Conservation (phyloP, 2,888 invertebrate genomes). For the Drosophila koepferae region DNA sequence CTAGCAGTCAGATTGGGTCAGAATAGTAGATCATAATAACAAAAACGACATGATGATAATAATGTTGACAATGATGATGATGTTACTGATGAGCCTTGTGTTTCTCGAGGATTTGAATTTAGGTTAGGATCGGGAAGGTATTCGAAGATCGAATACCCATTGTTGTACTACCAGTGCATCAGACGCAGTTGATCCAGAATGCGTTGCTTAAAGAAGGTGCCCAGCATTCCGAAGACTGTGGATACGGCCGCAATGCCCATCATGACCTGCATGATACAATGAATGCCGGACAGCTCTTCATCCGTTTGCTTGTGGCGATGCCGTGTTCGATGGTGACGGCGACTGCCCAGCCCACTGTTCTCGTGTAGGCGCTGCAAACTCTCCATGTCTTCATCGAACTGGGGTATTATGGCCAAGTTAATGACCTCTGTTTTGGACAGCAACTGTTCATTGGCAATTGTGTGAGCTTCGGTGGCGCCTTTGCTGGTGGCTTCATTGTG, state of each 20-base stretch:
- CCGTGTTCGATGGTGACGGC: conserved; percentile 83
- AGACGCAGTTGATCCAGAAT: conserved; percentile 85
- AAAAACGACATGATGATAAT: conserved; percentile 16
- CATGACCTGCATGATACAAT: conserved; percentile 85
- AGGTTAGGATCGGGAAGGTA: conserved; percentile 49
- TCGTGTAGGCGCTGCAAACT: conserved; percentile 83
- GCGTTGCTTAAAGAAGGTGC: conserved; percentile 85
- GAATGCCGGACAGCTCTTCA: conserved; percentile 84
- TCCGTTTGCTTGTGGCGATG: conserved; percentile 83
- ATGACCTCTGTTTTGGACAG: conserved; percentile 85
- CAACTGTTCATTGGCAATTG: conserved; percentile 82
- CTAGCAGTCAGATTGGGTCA: conserved; percentile 19
- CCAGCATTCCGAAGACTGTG: conserved; percentile 85
- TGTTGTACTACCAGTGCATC: conserved; percentile 86
- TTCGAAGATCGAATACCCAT: conserved; percentile 63
- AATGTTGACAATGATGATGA: conserved; percentile 12
- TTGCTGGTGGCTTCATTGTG: conserved; percentile 65
- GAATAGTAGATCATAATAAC: conserved; percentile 20
- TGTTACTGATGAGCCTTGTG: conserved; percentile 5
- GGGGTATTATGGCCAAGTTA: conserved; percentile 85
- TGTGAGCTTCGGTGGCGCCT: conserved; percentile 66
- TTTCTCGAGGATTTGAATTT: not conserved
- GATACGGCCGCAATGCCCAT: conserved; percentile 85
- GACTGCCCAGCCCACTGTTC: conserved; percentile 75
- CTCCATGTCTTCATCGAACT: conserved; percentile 85